Conservation (phyloP, 2,113 vertebrate species). For the Petrocephalus zakoni region DNA sequence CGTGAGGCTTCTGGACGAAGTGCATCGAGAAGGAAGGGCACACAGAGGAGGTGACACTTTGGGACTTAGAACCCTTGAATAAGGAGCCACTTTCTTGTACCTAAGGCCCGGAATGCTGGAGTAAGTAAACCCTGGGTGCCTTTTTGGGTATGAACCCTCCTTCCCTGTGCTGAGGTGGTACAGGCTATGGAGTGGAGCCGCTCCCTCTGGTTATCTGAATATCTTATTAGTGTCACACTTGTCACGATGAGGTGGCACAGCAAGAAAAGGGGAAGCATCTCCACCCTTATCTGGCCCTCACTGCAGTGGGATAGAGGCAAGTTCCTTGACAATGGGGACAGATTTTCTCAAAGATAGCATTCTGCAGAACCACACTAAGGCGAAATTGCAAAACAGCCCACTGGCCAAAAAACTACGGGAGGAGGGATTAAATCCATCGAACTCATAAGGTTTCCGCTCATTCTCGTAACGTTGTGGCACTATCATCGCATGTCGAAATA, state of each 20-base stretch:
- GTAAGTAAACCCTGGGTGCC: not conserved
- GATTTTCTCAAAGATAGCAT: conserved; percentile 2
- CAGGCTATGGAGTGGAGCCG: not conserved
- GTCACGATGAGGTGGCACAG: not conserved
- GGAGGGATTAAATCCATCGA: not conserved
- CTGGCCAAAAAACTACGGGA: not conserved
- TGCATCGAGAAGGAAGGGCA: not conserved
- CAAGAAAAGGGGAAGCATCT: not conserved
- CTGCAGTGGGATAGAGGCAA: not conserved
- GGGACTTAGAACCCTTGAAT: not conserved
- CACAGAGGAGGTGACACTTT: not conserved
- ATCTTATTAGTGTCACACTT: not conserved
- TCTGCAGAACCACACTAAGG: not conserved
- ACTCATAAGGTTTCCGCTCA: not conserved
- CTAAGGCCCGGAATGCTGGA: not conserved
- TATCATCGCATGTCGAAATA: not conserved
- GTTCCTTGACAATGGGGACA: conserved; percentile 1
- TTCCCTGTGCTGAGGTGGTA: not conserved
- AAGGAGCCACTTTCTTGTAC: not conserved
- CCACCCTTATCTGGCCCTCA: not conserved
- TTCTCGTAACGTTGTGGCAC: not conserved
- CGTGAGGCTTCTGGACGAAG: not conserved
- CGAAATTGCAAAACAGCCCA: not conserved
- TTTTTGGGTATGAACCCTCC: not conserved
- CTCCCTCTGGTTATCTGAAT: not conserved